These are phyloP conservation scores for Arvicanthis niloticus DNA, from an alignment of 2,113 vertebrate species.

Conservation along the genomic window DNA sequence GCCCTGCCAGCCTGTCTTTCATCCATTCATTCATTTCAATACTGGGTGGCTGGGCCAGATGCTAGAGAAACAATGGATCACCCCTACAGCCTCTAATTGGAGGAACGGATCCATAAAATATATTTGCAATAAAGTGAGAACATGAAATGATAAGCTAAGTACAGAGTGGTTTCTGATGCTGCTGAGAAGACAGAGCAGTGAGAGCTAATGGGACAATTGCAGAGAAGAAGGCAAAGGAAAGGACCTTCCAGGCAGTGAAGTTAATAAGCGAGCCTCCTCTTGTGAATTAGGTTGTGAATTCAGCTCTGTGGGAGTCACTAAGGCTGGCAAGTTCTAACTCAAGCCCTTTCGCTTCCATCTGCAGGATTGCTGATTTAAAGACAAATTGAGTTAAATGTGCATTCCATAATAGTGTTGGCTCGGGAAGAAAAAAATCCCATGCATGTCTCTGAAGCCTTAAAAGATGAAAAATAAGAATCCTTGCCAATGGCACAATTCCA, in stretches of 20 bases:
- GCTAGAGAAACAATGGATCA: constrained; percentile 53
- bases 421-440: neutral
- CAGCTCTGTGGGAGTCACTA: constrained; percentile 52
- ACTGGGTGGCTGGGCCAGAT: neutral
- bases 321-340: constrained; percentile 45
- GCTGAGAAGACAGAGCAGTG: constrained; percentile 26
- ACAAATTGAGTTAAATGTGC: constrained; percentile 46
- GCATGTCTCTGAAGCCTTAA: neutral
- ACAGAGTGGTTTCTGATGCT: constrained; percentile 37
- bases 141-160: constrained; percentile 51
- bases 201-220: constrained; percentile 4
- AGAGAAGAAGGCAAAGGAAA: constrained; percentile 50
- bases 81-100: constrained; percentile 44
- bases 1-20: neutral
- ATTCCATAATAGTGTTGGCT: neutral
- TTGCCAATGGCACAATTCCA: neutral
- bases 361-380: constrained; percentile 58
- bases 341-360: constrained; percentile 55
- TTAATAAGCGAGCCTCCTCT: constrained; percentile 58
- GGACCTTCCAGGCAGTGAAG: neutral
- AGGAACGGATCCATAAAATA: constrained; percentile 52
- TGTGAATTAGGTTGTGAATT: constrained; percentile 71
- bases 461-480: neutral
- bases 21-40: constrained; percentile 47
- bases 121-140: constrained; percentile 61